Evolutionary conservation across 2,113 vertebrate genomes (phyloP), one percentile per base, ranked within the genome.

Genomic region (Crotalus horridus): DNA sequence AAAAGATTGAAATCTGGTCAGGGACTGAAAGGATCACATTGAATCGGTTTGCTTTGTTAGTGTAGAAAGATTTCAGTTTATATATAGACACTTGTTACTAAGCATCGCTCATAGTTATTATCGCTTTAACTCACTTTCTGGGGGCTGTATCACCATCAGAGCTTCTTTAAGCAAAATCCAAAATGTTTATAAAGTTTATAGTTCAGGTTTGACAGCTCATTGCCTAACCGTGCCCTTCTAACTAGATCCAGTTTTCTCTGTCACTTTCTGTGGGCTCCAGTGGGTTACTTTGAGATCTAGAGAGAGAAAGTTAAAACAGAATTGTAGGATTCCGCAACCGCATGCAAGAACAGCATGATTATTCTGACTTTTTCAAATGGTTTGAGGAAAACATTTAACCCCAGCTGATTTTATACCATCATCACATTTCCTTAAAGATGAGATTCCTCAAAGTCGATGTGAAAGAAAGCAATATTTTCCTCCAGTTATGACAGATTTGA

Each of bases 101-200:
- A 95, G 95, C 95, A 96, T 96, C 94, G 94, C 95, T 94, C 95
- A 94, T 91, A 95, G 89, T 96, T 97, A 96, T 96, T 94, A n/a
- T 97, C 96, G 96, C 95, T 97, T 95, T 91, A 96, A 97, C 96
- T 91, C 92, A 96, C 97, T 98, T 97, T 97, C 96, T 94, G 92
- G 96, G 97, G 96, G 96, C 96, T 97, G 95, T 94, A 96, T 95
- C 33, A 43, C 33, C 3, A 87, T 93, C 92, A 93, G 92, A 87
- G 94, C 96, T 93, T 46, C 91, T 89, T 96, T 95, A 89, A 6
- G 94, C 90, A 74, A 54, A 90, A 92, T 17, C 20, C 91, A 91
- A 96, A 92, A 96, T 97, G 96, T 96, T 74, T 20, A 74, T 20
- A 74, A 74, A 74, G 69, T 33, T 74, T 17, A 15, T 29, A 33